These are phyloP conservation scores for Bovichtus diacanthus DNA, from an alignment of 2,797 vertebrate species.

Conservation along the genomic window DNA sequence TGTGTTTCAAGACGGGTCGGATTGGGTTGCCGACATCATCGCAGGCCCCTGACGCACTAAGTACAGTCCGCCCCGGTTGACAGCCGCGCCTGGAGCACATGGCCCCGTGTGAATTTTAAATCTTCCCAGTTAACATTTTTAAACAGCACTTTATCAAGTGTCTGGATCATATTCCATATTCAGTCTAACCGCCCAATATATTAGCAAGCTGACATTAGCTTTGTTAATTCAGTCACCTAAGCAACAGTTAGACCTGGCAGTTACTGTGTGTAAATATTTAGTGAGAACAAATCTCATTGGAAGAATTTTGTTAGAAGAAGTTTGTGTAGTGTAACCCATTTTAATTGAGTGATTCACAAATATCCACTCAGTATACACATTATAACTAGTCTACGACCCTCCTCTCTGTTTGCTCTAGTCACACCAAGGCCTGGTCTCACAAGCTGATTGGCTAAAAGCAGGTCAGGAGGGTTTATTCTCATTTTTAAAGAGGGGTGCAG, in stretches of 20 bases:
- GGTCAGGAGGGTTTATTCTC: slow-evolving; percentile 71
- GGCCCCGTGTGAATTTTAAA: neutral
- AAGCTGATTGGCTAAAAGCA: slow-evolving; percentile 60
- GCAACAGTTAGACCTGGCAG: neutral
- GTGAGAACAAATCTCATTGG: neutral
- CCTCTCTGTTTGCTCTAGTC: slow-evolving; percentile 52
- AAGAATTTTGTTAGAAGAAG: too few species aligned
- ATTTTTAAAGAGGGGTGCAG: slow-evolving; percentile 52
- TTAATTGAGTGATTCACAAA: neutral
- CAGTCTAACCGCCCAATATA: neutral
- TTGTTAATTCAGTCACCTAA: neutral
- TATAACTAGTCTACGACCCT: too few species aligned
- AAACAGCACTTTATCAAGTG: neutral
- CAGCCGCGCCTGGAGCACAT: too few species aligned
- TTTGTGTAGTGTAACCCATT: neutral
- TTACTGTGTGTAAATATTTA: neutral
- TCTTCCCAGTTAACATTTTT: neutral
- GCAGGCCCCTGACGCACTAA: too few species aligned
- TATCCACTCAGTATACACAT: neutral
- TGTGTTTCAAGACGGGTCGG: too few species aligned
- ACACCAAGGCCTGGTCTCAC: slow-evolving; percentile 45
- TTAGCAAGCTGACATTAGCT: neutral
- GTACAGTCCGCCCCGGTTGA: too few species aligned
- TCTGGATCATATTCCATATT: neutral
- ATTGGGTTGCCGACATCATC: too few species aligned